Evolutionary conservation across 2,888 invertebrate genomes (phyloP).

Genomic region (Caenorhabditis panamensis): DNA sequence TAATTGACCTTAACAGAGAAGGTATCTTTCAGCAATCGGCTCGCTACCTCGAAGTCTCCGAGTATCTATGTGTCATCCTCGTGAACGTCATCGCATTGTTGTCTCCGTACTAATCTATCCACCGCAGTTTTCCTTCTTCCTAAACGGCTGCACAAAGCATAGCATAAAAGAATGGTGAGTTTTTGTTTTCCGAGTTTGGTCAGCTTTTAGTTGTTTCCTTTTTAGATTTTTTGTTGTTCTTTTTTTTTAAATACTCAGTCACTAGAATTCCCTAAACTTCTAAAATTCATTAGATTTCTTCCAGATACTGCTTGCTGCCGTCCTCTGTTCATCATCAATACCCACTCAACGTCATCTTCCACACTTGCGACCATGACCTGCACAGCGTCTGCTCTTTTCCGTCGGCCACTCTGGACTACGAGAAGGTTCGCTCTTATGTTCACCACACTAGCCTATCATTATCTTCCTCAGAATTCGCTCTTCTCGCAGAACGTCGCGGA

Average conservation of each 20-base stretch:
- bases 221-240: background rate
- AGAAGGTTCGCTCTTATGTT: constrained; percentile 58
- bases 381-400: constrained; percentile 79
- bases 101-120: constrained; percentile 89
- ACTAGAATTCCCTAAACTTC: no score
- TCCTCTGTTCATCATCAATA: constrained; percentile 64
- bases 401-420: constrained; percentile 70
- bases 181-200: no score
- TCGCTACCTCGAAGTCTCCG: constrained; percentile 52
- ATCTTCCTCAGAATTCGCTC: constrained; percentile 45
- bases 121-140: constrained; percentile 89
- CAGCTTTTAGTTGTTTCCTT: background rate
- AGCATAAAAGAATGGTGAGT: constrained; percentile 91
- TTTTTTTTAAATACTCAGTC: no score
- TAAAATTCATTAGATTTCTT: constrained; percentile 23
- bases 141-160: constrained; percentile 83
- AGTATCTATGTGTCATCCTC: constrained; percentile 85
- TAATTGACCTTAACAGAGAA: no score
- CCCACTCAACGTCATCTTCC: constrained; percentile 75
- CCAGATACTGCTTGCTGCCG: constrained; percentile 65
- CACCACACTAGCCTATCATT: no score
- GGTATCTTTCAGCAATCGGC: constrained; percentile 63
- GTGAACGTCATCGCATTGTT: constrained; percentile 88
- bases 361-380: constrained; percentile 74
- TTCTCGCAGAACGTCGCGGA: constrained; percentile 62